Evolutionary conservation across 1,140 invertebrate genomes (phyloP).

Genomic region (Portunus trituberculatus): DNA sequence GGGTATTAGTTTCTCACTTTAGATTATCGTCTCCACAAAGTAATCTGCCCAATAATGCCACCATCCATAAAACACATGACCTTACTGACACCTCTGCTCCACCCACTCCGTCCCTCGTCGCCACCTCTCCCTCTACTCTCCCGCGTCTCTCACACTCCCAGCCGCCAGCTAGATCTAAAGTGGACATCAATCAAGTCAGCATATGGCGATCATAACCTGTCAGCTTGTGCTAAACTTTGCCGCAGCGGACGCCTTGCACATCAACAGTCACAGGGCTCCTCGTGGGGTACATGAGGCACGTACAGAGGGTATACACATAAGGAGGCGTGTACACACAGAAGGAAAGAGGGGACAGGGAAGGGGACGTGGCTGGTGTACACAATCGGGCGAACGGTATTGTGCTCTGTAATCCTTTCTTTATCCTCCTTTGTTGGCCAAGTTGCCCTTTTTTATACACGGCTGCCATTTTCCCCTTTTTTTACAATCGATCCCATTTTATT

Average conservation of each 20-base stretch:
- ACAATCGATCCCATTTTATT: neutral
- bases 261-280: neutral
- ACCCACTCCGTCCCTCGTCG: slow-evolving; percentile 7
- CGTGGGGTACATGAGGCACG: neutral
- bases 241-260: neutral
- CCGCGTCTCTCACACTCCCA: neutral
- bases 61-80: slow-evolving; percentile 46
- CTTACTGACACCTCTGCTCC: slow-evolving; percentile 40
- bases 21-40: slow-evolving; percentile 38
- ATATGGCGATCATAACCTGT: neutral
- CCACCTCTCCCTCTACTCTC: neutral
- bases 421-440: slow-evolving; percentile 56
- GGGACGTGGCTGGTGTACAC: slow-evolving; percentile 40
- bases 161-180: neutral
- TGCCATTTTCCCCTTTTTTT: slow-evolving; percentile 30
- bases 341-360: neutral
- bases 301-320: slow-evolving; percentile 7
- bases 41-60: slow-evolving; percentile 38
- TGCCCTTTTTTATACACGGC: slow-evolving; percentile 17
- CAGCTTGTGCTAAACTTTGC: neutral
- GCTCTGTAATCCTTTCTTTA: slow-evolving; percentile 72
- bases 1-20: slow-evolving; percentile 39
- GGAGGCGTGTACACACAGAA: slow-evolving; percentile 45
- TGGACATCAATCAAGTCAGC: slow-evolving; percentile 2
- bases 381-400: slow-evolving; percentile 55